Conservation (phyloP, 2,797 vertebrate species). For the Okamejei kenojei region DNA sequence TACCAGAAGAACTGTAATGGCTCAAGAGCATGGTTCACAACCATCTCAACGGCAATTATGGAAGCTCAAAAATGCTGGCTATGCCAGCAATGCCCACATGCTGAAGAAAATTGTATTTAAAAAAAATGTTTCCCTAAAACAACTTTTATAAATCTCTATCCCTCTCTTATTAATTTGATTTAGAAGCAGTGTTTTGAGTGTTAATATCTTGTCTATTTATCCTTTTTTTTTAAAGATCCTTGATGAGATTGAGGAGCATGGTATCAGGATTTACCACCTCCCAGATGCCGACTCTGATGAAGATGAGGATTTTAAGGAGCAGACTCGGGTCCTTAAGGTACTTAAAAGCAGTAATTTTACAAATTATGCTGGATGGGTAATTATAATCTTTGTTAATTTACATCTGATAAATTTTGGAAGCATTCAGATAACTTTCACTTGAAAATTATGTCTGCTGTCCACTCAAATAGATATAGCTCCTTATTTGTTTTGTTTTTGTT, state of each 20-base stretch:
- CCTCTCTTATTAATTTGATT: background rate
- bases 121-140: background rate
- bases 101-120: background rate
- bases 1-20: no score
- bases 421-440: background rate
- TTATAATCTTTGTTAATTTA: background rate
- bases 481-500: background rate
- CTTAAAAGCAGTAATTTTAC: background rate
- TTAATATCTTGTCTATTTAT: background rate
- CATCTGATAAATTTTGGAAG: background rate
- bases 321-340: constrained; percentile 91
- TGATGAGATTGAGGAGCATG: constrained; percentile 93
- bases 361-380: background rate
- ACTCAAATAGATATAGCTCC: background rate
- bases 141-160: background rate
- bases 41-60: no score
- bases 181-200: background rate
- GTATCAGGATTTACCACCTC: constrained; percentile 93
- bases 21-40: no score
- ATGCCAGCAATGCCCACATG: no score
- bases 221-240: constrained; percentile 64
- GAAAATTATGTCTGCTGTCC: background rate
- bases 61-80: no score
- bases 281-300: constrained; percentile 94
- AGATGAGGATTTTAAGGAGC: constrained; percentile 95